Conservation (phyloP, 2,888 invertebrate species). For the Cylloceria caligata region DNA sequence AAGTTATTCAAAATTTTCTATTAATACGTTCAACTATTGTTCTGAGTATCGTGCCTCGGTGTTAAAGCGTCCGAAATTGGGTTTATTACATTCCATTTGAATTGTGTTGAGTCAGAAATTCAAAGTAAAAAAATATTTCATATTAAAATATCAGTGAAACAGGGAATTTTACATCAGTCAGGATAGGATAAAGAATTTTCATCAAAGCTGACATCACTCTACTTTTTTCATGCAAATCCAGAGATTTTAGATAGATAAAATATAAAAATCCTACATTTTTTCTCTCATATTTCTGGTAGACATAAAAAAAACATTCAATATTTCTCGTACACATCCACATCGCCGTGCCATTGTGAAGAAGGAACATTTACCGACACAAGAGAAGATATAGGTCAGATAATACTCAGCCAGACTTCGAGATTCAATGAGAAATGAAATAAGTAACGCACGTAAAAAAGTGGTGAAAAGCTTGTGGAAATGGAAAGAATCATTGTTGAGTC, state of each 20-base stretch:
- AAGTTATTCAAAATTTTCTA: no score
- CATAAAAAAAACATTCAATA: not conserved
- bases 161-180: slow-evolving; percentile 1
- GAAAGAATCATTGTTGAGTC: slow-evolving; percentile 18
- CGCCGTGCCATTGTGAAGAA: not conserved
- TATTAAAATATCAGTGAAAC: not conserved
- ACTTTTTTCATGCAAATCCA: not conserved
- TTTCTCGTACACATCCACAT: not conserved
- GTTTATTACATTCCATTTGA: no score
- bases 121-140: not conserved
- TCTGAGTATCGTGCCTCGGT: no score
- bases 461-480: not conserved
- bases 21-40: no score
- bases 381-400: not conserved
- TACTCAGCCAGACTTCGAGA: not conserved
- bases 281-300: no score
- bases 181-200: no score
- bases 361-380: not conserved
- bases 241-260: not conserved
- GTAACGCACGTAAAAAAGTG: not conserved
- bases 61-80: no score
- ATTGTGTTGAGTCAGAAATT: not conserved
- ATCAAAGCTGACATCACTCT: not conserved
- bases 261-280: not conserved
- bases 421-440: slow-evolving; percentile 1